Evolutionary conservation across 2,888 invertebrate genomes (phyloP).

Genomic region (Rosalia funebris): DNA sequence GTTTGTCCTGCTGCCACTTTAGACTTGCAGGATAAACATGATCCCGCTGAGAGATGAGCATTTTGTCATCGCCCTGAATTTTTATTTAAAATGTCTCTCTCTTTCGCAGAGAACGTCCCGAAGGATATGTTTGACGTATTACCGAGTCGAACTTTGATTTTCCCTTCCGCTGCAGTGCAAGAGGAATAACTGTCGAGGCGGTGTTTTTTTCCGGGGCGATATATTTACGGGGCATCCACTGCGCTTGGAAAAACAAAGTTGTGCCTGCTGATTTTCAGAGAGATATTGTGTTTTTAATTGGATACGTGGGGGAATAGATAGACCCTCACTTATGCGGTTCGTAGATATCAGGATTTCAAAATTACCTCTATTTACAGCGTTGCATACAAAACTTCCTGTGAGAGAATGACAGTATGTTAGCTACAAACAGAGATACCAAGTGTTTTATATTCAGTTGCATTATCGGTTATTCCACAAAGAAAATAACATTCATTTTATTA

Average conservation of each 20-base stretch:
- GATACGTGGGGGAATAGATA: too few species aligned
- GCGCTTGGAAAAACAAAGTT: background rate
- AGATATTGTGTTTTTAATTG: background rate
- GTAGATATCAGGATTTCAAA: background rate
- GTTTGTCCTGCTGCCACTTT: slow-evolving; percentile 24
- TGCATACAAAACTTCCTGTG: too few species aligned
- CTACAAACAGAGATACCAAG: too few species aligned
- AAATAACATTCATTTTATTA: too few species aligned
- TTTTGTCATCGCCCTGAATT: slow-evolving; percentile 28
- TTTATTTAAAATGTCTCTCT: slow-evolving; percentile 37
- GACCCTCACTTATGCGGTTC: too few species aligned
- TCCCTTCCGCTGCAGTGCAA: slow-evolving; percentile 8
- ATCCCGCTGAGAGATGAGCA: slow-evolving; percentile 28
- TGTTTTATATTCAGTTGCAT: too few species aligned
- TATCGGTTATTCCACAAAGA: too few species aligned
- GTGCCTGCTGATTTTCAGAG: background rate
- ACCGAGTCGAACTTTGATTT: slow-evolving; percentile 29
- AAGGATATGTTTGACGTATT: slow-evolving; percentile 27
- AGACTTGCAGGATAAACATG: slow-evolving; percentile 28
- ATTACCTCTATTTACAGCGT: background rate
- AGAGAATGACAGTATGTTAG: too few species aligned
- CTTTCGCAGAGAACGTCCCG: slow-evolving; percentile 30
- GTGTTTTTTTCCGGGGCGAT: background rate
- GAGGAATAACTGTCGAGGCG: slow-evolving; percentile 10
- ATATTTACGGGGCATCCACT: background rate